Base-by-base conservation (phyloP, 2,888 invertebrate species). In the Heliconius cydno region DNA sequence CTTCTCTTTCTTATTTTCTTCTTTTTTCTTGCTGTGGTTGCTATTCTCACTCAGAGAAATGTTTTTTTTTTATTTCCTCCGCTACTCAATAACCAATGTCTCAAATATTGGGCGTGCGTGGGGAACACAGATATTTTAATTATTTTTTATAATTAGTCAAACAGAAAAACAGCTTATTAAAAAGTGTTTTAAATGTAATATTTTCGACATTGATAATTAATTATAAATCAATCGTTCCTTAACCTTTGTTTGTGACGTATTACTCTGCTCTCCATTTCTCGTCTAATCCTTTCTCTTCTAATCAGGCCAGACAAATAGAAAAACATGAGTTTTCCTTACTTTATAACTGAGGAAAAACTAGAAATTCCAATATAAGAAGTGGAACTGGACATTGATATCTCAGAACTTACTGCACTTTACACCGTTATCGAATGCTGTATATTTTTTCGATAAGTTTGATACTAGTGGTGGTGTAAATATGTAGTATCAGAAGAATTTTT, bases 401-500 rank as follows among this genome's bases (percentile, higher is more conserved):
- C 15, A 60, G 73, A 73, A 73, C 15, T 60, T 73, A 73, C 73
- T 73, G 73, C 60, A 73, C 73, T 60, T 60, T 73, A 73, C 57
- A 60, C 73, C 73, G 73, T 73, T 73, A 73, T 73, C 34, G 60
- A 25, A 60, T 34, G 57, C 60, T n/a, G 15, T 73, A 34, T 60
- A 57, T 73, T 57, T 73, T 57, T 73, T 73, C n/a, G 57, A 57
- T 73, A 73, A 73, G 30, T 57, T 73, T 25, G 52, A n/a, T 28
- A 52, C 28, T 71, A 10, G 46, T 41, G 52, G 46, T 12, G 12
- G 30, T 30, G 22, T 72, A 30, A 72, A 72, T 34, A 67, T 52
- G 0, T 7, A 22, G 19, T 22, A 3, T 52, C 52, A 52, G n/a
- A n/a, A n/a, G n/a, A n/a, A n/a, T n/a, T n/a, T n/a, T n/a, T n/a